Evolutionary conservation across 2,113 vertebrate species (phyloP).

Genomic region (Nothoprocta perdicaria): DNA sequence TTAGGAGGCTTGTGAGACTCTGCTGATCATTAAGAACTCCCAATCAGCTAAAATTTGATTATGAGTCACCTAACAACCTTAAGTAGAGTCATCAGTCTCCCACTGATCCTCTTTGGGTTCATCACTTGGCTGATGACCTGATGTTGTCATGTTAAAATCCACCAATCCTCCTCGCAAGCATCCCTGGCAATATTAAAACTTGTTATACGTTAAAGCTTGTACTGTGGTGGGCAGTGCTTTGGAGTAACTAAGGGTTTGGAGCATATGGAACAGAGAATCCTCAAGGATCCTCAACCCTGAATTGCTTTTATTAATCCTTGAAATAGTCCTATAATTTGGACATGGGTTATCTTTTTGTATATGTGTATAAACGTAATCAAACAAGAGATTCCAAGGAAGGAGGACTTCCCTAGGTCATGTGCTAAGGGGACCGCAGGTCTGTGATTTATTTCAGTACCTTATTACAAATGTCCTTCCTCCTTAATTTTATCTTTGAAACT

Average conservation of each 20-base stretch:
- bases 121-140: slow-evolving; percentile 11
- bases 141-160: neutral
- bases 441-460: neutral
- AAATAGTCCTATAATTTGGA: neutral
- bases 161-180: neutral
- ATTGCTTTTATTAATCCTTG: neutral
- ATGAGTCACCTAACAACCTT: slow-evolving; percentile 38
- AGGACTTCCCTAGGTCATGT: neutral
- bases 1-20: slow-evolving; percentile 11
- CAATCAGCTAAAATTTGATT: slow-evolving; percentile 37
- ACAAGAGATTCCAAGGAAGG: neutral
- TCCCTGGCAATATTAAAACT: neutral
- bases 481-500: neutral
- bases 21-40: slow-evolving; percentile 25
- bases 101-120: slow-evolving; percentile 29
- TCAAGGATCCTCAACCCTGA: neutral
- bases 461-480: neutral
- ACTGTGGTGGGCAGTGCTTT: neutral
- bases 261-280: neutral
- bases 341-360: neutral
- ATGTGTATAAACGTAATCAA: neutral
- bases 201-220: neutral
- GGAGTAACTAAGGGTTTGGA: neutral
- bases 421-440: neutral
- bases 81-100: slow-evolving; percentile 26